These are phyloP conservation scores for Presbytis comata DNA, from an alignment of 2,797 vertebrate species.

Conservation along the genomic window DNA sequence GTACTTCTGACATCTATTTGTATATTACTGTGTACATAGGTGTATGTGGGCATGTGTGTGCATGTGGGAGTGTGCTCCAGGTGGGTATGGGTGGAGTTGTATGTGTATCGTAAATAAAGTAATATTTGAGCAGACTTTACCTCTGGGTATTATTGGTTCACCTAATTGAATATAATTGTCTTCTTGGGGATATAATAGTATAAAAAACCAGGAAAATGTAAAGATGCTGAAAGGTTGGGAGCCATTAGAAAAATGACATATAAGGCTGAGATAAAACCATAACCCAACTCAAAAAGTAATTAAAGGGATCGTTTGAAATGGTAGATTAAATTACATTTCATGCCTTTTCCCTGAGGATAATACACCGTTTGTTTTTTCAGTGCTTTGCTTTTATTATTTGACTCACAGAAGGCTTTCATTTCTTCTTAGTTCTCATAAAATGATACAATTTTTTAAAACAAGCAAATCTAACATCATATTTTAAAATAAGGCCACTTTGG, in stretches of 20 bases:
- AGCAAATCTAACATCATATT: neutral
- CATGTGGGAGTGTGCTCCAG: neutral
- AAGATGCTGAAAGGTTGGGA: neutral
- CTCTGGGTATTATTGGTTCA: neutral
- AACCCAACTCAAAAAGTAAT: neutral
- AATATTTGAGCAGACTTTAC: neutral
- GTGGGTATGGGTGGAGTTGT: neutral
- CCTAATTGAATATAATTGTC: neutral
- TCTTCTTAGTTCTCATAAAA: conserved; percentile 6
- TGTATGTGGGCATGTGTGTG: too few species aligned
- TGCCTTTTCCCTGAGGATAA: neutral
- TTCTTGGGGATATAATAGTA: neutral
- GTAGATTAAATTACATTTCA: neutral
- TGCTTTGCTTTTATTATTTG: neutral
- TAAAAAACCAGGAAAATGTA: neutral
- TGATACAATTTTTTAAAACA: neutral
- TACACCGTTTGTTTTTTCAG: neutral
- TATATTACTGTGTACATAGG: neutral
- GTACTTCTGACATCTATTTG: neutral
- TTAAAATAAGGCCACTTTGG: neutral
- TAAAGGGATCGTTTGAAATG: neutral
- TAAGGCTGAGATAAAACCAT: neutral
- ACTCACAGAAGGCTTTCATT: neutral
- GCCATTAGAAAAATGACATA: neutral
- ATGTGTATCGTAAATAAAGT: neutral